A percentile compares a stretch with the other conserved stretches of the same genome.
These are phyloP conservation scores for Mus pahari DNA, from an alignment of 2,113 vertebrate species.

Conservation along the genomic window DNA sequence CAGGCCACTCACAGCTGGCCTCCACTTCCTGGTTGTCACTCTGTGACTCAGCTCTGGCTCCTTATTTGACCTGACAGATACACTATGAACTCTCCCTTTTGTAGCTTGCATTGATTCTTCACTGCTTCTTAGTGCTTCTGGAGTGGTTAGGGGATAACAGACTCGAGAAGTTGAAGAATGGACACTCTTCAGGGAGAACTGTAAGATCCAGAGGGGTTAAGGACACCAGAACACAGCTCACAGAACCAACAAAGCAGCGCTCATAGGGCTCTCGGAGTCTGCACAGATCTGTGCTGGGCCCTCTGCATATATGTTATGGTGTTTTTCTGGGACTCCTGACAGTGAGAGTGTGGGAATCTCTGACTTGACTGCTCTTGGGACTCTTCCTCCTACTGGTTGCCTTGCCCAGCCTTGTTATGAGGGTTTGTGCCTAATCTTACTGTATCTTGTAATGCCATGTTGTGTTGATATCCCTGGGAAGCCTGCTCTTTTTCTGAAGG, in stretches of 20 bases:
- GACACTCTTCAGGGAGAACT: background rate
- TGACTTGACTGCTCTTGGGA: background rate
- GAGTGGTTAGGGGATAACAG: background rate
- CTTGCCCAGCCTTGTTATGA: background rate
- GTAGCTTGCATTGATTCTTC: background rate
- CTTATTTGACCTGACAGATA: conserved; percentile 20
- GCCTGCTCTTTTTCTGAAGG: background rate
- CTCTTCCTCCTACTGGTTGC: background rate
- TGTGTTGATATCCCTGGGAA: background rate
- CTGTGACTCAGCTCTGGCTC: background rate
- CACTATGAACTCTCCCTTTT: background rate
- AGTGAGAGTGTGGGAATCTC: background rate
- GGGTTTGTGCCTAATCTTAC: background rate
- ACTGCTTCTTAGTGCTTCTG: background rate
- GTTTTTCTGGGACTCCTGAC: background rate
- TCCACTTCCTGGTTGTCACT: background rate
- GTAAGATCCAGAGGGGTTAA: background rate
- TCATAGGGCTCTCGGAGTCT: background rate
- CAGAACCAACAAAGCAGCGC: background rate
- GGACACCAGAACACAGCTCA: background rate
- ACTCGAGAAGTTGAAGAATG: background rate
- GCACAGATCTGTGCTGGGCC: background rate
- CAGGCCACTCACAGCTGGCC: background rate
- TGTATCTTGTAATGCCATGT: background rate
- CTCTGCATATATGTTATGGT: background rate